Evolutionary conservation across 2,888 invertebrate species (phyloP), one percentile per base, ranked within the genome.

Genomic region (Onchidella celtica): DNA sequence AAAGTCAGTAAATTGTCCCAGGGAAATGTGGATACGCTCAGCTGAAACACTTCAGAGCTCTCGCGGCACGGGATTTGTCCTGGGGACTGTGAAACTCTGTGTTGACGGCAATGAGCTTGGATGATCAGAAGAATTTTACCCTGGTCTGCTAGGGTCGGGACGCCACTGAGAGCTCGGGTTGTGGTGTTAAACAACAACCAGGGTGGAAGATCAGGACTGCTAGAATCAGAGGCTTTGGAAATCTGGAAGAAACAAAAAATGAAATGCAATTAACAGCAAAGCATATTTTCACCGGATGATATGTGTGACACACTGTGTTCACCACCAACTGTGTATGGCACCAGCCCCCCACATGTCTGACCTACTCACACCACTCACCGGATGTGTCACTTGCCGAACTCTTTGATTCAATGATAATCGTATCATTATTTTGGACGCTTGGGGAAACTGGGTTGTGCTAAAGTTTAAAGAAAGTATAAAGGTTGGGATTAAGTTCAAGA

Each of bases 171-270:
- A 27, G 55, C n/a, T 1, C 76, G 59, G 24, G 61, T 29, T 2
- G 75, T 69, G 29, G 47, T 65, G 55, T 84, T 77, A 55, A 73
- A 85, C 3, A 57, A 29, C 4, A 84, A 38, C 85, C 84, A 85
- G 4, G 81, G 59, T 0, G 83, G 84, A 36, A 85, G 65, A 11
- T 17, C 55, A 29, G 11, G 14, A 40, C 63, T 57, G 27, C 55
- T 27, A 24, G 75, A 76, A 55, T 75, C 65, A 6, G 73, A 29
- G 17, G 81, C 57, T 68, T 0, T 29, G 6, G 77, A 36, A 24
- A 68, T 6, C 68, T 68, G 57, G 57, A 77, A 68, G n/a, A n/a
- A n/a, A n/a, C n/a, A n/a, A n/a, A n/a, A n/a, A n/a, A n/a, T n/a
- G 68, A 68, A 17, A 68, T 4, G n/a, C 4, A 68, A 68, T 11